Base-by-base conservation (phyloP, 2,888 invertebrate species). In the Mactromeris polynyma region DNA sequence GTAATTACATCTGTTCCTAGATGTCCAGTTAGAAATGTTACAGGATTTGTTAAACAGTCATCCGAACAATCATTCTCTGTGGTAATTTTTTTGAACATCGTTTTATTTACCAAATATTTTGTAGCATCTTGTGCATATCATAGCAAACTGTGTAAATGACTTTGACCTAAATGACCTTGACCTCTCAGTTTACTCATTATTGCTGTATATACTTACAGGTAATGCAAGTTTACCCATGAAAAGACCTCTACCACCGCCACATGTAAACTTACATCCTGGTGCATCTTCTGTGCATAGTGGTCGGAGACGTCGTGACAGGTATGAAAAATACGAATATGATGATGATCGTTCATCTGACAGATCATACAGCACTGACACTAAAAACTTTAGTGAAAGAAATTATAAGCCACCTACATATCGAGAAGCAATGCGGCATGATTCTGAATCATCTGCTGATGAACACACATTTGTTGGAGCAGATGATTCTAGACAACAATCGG, bases 401-500 rank as follows among this genome's bases (percentile, higher is more conserved):
- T 89, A 87, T 40, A 85, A 81, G 42, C 92, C 92, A 42, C 92
- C 92, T 3, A 92, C 92, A n/a, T 92, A 92, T 64, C 38, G 90
- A 36, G 92, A 92, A 73, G 92, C 91, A 3, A 54, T 92, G 33
- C 42, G 90, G 58, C 40, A 91, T 78, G 85, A 58, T 42, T 90
- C 89, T 19, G 92, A 91, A 79, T 90, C 91, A 4, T 89, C 90
- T 26, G 92, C 89, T 31, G 89, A 90, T 78, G 90, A 90, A 69
- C 82, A 87, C 33, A 92, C 91, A 36, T 94, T 92, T 89, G 93
- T 94, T 7, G 94, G 93, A 85, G 93, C 94, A 19, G 93, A 94
- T 81, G 95, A 95, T 86, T 81, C 86, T 40, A 92, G 93, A 80
- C 93, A 94, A 81, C 94, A 95, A 85, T 90, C 93, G 81, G 91